Base-by-base conservation (phyloP, 2,113 vertebrate species). In the Vicugna pacos region DNA sequence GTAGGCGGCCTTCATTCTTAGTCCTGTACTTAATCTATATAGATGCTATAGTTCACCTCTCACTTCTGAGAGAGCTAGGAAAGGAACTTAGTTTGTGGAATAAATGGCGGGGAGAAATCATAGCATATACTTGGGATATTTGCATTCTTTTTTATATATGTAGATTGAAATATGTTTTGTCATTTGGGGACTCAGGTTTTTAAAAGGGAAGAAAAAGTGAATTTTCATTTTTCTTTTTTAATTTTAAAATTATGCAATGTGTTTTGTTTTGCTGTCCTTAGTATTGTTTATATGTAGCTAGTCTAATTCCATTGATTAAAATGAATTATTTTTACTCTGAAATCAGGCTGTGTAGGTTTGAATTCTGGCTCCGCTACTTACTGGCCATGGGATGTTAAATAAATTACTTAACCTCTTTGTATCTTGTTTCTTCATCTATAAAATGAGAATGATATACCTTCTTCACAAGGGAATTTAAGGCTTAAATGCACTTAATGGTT, bases 101-200 rank as follows among this genome's bases (percentile, higher is more conserved):
- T 16, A 91, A 19, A 30, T 52, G 19, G 48, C 38, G n/a, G 88
- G 48, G 13, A 54, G 65, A 82, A 38, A 20, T 28, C 80, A 70
- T 13, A 62, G 42, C 56, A 26, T 7, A 9, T 24, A 16, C 32
- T 70, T 67, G 64, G 46, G 22, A 26, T 7, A 17, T 64, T 65
- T 69, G 13, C 3, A 3, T 52, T 35, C 60, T 65, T 69, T 72
- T 72, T 86, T 73, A 56, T n/a, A 12, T 38, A 16, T 48, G 26
- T 38, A 70, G 24, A 24, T 75, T 81, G 26, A 85, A 95, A 85
- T 80, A 70, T 28, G 46, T 82, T 38, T 82, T 90, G 62, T 88
- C 75, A 38, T 87, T 91, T 92, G 56, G 20, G 32, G 30, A 28
- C n/a, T 93, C 17, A 22, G 38, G 8, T 69, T 88, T 96, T 96